Percentiles rank a stretch among this genome's conserved stretches.
phyloP scores from a whole-genome alignment of 2,113 vertebrate genomes.

The Nothoprocta perdicaria region DNA sequence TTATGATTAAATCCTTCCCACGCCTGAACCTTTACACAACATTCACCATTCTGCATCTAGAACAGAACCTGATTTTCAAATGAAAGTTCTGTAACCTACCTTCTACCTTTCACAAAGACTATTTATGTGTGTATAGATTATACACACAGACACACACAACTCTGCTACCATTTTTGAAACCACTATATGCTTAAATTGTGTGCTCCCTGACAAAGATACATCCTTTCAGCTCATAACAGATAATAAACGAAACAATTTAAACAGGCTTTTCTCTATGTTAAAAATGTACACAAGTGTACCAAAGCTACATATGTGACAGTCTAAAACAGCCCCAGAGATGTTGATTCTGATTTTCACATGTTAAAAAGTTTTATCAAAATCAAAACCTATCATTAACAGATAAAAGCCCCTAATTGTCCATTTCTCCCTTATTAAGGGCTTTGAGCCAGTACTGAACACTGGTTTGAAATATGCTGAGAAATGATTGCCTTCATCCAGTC shows the following conservation, averaged over 20 bases:
- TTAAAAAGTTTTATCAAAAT: not conserved
- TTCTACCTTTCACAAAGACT: not conserved
- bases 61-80: not conserved
- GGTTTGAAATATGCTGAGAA: not conserved
- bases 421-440: not conserved
- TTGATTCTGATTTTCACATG: not conserved
- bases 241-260: not conserved
- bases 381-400: not conserved
- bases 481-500: not conserved
- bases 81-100: not conserved
- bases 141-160: too few relatives aligned
- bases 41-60: not conserved
- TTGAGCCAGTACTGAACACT: not conserved
- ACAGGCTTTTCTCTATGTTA: not conserved
- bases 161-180: not conserved
- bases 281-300: not conserved
- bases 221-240: not conserved
- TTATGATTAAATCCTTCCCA: not conserved
- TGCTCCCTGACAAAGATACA: not conserved
- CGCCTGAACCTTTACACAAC: not conserved
- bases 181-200: not conserved
- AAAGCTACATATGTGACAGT: not conserved
- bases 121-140: not conserved
- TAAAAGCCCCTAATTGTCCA: not conserved
- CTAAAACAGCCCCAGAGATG: not conserved